These are phyloP conservation scores for Eonycteris spelaea DNA, from an alignment of 2,113 vertebrate genomes.

Conservation along the genomic window DNA sequence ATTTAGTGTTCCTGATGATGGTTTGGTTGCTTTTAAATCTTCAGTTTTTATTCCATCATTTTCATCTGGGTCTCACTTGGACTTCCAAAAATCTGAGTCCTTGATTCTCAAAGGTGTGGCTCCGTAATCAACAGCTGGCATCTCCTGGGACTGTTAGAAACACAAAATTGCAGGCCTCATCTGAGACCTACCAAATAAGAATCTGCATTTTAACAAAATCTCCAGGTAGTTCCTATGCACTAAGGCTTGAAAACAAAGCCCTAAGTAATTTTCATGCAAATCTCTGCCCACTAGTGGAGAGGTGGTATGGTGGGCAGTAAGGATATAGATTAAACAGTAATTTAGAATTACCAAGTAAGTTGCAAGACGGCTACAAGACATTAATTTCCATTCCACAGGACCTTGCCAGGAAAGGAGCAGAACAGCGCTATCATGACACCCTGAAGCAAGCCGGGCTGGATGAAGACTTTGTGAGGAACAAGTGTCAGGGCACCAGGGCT, in stretches of 20 bases:
- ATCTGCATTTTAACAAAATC: neutral
- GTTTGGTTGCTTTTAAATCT: conserved; percentile 28
- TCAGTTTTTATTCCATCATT: conserved; percentile 9
- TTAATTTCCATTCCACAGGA: conserved; percentile 23
- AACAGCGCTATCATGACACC: conserved; percentile 85
- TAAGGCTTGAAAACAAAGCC: neutral
- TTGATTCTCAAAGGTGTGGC: neutral
- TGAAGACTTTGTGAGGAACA: conserved; percentile 89
- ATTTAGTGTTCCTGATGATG: neutral
- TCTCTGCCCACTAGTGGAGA: neutral
- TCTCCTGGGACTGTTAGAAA: conserved; percentile 11
- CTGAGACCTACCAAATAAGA: neutral
- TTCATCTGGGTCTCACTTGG: neutral
- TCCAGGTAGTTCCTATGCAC: neutral
- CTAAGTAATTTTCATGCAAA: neutral
- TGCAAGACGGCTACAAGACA: neutral
- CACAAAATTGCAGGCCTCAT: neutral
- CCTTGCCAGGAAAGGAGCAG: conserved; percentile 86
- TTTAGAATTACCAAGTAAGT: neutral
- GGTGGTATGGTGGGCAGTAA: neutral
- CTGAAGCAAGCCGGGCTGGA: conserved; percentile 88
- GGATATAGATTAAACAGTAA: neutral
- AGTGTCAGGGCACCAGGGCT: conserved; percentile 75
- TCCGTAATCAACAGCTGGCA: neutral
- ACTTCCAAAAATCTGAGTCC: conserved; percentile 3